Percentiles rank a stretch among this genome's conserved stretches.
These are phyloP conservation scores for Gobius niger DNA, from an alignment of 2,113 vertebrate genomes.

Conservation along the genomic window DNA sequence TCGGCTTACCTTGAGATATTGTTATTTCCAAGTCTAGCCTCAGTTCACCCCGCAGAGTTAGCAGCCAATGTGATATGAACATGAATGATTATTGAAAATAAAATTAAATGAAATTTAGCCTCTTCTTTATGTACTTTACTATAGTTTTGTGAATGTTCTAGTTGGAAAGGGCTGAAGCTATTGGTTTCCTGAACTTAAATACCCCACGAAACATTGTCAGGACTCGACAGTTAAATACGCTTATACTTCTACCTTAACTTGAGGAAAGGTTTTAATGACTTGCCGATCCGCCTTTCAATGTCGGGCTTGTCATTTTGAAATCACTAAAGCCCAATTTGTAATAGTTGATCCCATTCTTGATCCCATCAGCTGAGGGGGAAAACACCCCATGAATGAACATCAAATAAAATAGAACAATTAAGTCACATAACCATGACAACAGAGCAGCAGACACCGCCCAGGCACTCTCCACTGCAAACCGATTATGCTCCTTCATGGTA, in stretches of 20 bases:
- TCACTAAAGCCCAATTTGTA: too few species aligned
- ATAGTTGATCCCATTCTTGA: too few species aligned
- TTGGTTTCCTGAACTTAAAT: too few species aligned
- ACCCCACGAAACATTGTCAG: too few species aligned
- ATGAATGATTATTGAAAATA: slow-evolving; percentile 10
- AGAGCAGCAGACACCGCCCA: background rate
- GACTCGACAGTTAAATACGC: too few species aligned
- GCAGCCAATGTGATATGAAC: background rate
- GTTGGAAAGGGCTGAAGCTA: too few species aligned
- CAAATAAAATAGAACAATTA: background rate
- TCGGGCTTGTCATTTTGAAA: too few species aligned
- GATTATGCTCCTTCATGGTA: slow-evolving; percentile 10
- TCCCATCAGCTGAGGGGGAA: background rate
- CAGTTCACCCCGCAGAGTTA: background rate
- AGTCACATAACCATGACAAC: background rate
- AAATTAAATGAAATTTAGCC: background rate
- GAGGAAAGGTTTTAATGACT: too few species aligned
- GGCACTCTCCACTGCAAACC: slow-evolving; percentile 21
- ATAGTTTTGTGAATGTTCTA: too few species aligned
- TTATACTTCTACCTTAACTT: too few species aligned
- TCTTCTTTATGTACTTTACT: too few species aligned
- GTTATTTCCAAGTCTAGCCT: background rate
- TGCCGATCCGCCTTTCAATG: too few species aligned
- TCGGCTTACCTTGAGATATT: background rate
- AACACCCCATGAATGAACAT: slow-evolving; percentile 1